Conservation (phyloP, 2,888 invertebrate genomes). For the Ennomos fuscantarius region DNA sequence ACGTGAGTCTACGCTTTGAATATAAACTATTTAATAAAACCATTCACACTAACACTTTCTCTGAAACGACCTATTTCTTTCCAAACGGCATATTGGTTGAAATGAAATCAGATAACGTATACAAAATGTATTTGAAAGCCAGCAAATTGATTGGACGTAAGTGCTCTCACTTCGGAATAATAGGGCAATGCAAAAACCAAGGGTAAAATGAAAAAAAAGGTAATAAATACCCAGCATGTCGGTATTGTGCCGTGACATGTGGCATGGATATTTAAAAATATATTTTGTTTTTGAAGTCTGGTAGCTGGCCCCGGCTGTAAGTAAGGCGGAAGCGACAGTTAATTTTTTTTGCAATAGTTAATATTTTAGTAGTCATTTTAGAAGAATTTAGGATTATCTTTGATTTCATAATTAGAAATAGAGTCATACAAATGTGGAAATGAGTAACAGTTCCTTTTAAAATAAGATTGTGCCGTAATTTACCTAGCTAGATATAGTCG, state of each 20-base stretch:
- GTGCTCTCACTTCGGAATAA: slow-evolving; percentile 60
- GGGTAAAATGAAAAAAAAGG: slow-evolving; percentile 36
- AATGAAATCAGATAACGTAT: slow-evolving; percentile 45
- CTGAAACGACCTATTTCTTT: too few species aligned
- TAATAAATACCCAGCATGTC: slow-evolving; percentile 40
- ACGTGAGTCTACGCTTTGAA: too few species aligned
- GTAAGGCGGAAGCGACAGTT: slow-evolving; percentile 26
- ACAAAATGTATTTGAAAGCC: slow-evolving; percentile 45
- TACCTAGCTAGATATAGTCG: too few species aligned
- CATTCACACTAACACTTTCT: too few species aligned
- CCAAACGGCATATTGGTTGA: slow-evolving; percentile 33
- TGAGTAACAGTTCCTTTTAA: too few species aligned
- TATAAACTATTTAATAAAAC: too few species aligned
- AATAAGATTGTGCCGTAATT: too few species aligned
- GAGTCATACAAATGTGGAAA: too few species aligned
- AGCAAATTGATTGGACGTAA: slow-evolving; percentile 66
- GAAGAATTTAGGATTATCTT: background rate
- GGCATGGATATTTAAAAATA: slow-evolving; percentile 44
- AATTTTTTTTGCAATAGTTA: slow-evolving; percentile 23
- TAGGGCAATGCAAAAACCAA: slow-evolving; percentile 47
- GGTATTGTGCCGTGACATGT: slow-evolving; percentile 55
- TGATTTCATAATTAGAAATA: background rate
- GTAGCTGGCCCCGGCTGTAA: slow-evolving; percentile 14
- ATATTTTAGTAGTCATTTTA: slow-evolving; percentile 4
- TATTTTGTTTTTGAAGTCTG: slow-evolving; percentile 35